A percentile compares a stretch with the other conserved stretches of the same genome.
phyloP scores from a whole-genome alignment of 2,888 invertebrate species.

The Diaprepes abbreviatus region DNA sequence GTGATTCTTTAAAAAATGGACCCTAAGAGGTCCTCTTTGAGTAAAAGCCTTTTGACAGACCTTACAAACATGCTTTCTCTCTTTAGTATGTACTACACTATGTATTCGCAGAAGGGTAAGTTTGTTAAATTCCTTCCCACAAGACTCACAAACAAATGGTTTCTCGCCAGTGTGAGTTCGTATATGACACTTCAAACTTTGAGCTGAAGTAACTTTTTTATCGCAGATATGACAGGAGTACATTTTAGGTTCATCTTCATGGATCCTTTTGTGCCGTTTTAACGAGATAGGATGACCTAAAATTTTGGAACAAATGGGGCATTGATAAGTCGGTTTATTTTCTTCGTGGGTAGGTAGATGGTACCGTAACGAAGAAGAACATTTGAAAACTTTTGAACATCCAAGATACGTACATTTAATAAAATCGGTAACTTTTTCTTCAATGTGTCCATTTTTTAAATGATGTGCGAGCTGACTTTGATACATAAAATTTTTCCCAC shows the following conservation, averaged over 20 bases:
- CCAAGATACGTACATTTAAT: constrained; percentile 8
- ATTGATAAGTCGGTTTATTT: constrained; percentile 9
- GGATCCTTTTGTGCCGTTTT: constrained; percentile 56
- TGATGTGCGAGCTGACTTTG: not conserved
- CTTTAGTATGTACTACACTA: constrained; percentile 70
- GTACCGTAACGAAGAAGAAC: constrained; percentile 47
- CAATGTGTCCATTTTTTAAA: constrained; percentile 1
- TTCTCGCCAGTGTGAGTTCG: constrained; percentile 55
- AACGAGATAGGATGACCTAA: constrained; percentile 26
- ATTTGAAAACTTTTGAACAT: constrained; percentile 55
- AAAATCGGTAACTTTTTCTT: not conserved
- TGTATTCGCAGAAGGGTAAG: constrained; percentile 68
- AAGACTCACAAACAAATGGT: constrained; percentile 60
- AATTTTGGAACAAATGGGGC: constrained; percentile 26
- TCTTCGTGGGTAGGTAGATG: constrained; percentile 49
- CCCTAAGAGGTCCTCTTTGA: constrained; percentile 58
- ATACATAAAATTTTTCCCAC: constrained; percentile 45
- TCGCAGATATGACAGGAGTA: constrained; percentile 37
- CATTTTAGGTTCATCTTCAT: constrained; percentile 42
- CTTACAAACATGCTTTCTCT: constrained; percentile 71
- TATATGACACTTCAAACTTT: constrained; percentile 47
- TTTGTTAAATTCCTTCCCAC: constrained; percentile 64
- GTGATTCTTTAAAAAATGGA: constrained; percentile 27
- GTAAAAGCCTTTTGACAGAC: constrained; percentile 71
- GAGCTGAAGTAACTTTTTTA: constrained; percentile 31